Base-by-base conservation (phyloP, 2,113 vertebrate genomes). In the Triplophysa rosa region DNA sequence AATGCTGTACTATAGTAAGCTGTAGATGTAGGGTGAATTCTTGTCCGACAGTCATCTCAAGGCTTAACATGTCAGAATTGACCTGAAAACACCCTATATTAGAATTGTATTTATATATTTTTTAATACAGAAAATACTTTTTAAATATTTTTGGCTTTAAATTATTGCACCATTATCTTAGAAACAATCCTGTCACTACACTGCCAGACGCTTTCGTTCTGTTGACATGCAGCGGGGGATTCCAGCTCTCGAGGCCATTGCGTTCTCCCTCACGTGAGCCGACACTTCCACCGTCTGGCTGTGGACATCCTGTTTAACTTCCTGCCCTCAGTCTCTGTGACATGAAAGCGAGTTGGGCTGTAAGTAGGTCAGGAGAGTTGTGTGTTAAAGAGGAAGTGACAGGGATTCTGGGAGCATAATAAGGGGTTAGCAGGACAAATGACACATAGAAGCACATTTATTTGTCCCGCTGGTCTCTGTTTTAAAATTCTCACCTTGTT, bases 251-350 rank as follows among this genome's bases (percentile, higher is more conserved):
- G 1, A 42, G 17, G 24, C 29, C 69, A 54, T 17, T 17, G 14
- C 49, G 6, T 54, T 7, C 14, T 19, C 49, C 17, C 17, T 61
- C 54, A 62, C 58, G 12, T 37, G 56, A 37, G 67, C 40, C 8
- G 14, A 33, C 54, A 62, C 63, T 69, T 81, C 74, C n/a, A 80
- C 69, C 82, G 40, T 67, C 74, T 78, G 61, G 4, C 14, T 59
- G 29, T 56, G 24, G 47, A 56, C 68, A 54, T 72, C 56, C 9
- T 37, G 26, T 80, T 62, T n/a, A 54, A 23, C 59, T 82, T 65
- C 82, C 79, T 61, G 73, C 77, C 62, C 33, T 37, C 33, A 47
- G 12, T 56, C 75, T 56, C 52, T 49, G 47, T 81, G 65, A 24
- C 37, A n/a, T 76, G 49, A 26, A 61, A 54, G 62, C 8, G 64